A percentile compares a stretch with the other conserved stretches of the same genome.
phyloP scores from a whole-genome alignment of 2,888 invertebrate genomes.

The Deilephila elpenor region DNA sequence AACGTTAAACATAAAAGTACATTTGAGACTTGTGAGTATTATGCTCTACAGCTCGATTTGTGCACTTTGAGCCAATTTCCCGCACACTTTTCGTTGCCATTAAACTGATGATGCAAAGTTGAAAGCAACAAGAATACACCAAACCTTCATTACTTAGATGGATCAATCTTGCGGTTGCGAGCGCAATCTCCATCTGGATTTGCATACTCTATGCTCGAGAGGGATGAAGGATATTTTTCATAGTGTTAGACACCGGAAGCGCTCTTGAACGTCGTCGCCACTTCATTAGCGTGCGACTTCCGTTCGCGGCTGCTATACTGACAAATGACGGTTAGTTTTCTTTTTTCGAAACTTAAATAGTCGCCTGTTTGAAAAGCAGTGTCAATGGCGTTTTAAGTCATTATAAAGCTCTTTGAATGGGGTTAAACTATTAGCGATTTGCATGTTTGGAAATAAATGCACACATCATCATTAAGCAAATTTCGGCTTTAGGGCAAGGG shows the following conservation, averaged over 20 bases:
- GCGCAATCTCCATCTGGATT: constrained; percentile 49
- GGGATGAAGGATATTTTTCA: constrained; percentile 49
- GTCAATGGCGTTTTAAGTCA: neutral
- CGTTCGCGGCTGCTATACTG: constrained; percentile 49
- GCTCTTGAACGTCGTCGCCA: constrained; percentile 59
- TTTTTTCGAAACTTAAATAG: constrained; percentile 27
- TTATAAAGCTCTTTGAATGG: neutral
- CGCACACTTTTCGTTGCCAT: neutral
- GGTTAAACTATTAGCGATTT: neutral
- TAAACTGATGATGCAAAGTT: neutral
- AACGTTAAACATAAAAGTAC: too few relatives aligned
- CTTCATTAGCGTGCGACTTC: constrained; percentile 67
- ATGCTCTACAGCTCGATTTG: too few relatives aligned
- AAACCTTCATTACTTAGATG: constrained; percentile 66
- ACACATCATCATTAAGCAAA: too few relatives aligned
- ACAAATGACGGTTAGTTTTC: constrained; percentile 48
- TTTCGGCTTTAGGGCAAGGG: too few relatives aligned
- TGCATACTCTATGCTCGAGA: constrained; percentile 34
- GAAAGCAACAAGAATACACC: constrained; percentile 11
- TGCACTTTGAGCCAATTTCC: neutral
- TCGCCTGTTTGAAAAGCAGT: constrained; percentile 30
- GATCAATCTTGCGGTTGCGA: constrained; percentile 54
- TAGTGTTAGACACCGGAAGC: constrained; percentile 48
- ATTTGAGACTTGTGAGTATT: neutral
- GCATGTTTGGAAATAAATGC: neutral